Conservation (phyloP, 2,797 vertebrate species). For the Petrocephalus sullivani region DNA sequence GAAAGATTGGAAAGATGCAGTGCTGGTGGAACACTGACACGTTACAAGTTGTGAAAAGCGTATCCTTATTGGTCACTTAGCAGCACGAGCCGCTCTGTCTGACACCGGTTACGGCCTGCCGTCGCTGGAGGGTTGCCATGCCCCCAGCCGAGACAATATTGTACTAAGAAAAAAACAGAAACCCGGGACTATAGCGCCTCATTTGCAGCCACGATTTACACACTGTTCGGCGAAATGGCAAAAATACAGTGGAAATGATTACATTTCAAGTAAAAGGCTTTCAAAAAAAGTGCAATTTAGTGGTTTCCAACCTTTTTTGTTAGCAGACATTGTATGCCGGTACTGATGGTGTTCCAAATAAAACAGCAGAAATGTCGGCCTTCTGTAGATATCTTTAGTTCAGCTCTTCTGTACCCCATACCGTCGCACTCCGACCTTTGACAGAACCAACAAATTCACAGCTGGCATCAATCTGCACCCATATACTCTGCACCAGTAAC, state of each 20-base stretch:
- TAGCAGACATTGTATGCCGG: not conserved
- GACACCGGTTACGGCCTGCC: not conserved
- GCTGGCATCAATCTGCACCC: constrained; percentile 1
- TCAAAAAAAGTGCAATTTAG: not conserved
- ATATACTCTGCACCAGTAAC: not conserved
- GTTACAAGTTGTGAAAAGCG: constrained; percentile 2
- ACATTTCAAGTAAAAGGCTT: not conserved
- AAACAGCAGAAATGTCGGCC: not conserved
- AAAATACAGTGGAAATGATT: constrained; percentile 3
- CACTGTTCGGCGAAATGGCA: not conserved
- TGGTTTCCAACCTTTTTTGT: not conserved
- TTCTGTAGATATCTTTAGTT: not conserved
- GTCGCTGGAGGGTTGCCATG: not conserved
- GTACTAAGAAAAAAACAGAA: not conserved
- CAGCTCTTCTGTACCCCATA: not conserved
- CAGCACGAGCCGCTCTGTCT: not conserved
- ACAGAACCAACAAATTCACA: not conserved
- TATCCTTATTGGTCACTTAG: not conserved
- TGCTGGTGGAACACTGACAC: not conserved
- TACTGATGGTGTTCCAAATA: not conserved
- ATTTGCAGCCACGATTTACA: constrained; percentile 6
- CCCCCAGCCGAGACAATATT: not conserved
- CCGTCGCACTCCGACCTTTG: not conserved
- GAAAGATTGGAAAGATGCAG: constrained; percentile 3
- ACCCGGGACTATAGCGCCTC: not conserved